A percentile compares a stretch with the other conserved stretches of the same genome.
Evolutionary conservation across 2,113 vertebrate species (phyloP).

Genomic region (Hyperopisus bebe): DNA sequence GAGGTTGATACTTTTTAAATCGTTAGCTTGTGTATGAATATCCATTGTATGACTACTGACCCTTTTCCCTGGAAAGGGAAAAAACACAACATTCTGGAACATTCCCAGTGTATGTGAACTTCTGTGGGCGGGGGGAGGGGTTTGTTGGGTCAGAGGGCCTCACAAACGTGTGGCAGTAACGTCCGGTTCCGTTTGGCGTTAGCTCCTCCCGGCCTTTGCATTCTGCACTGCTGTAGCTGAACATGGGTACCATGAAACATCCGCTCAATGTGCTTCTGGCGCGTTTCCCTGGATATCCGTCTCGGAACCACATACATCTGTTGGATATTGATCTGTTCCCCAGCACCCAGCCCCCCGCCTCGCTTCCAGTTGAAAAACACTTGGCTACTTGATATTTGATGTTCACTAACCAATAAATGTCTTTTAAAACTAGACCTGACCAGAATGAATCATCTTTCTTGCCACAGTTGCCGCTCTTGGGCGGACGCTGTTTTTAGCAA

Average conservation of each 20-base stretch:
- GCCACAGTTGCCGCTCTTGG: background rate
- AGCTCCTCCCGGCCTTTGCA: background rate
- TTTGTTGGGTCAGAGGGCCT: background rate
- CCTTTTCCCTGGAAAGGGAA: background rate
- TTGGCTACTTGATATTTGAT: constrained; percentile 13
- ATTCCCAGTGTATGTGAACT: constrained; percentile 12
- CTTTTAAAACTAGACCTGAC: constrained; percentile 8
- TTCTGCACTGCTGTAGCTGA: background rate
- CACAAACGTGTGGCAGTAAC: background rate
- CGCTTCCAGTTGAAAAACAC: background rate
- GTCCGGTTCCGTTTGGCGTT: background rate
- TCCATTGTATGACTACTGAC: constrained; percentile 6
- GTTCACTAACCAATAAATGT: constrained; percentile 13
- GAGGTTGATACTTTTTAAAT: background rate
- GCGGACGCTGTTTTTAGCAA: background rate
- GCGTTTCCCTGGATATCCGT: background rate
- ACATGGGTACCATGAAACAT: background rate
- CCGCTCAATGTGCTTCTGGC: background rate
- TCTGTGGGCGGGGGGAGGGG: background rate
- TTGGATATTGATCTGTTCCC: background rate
- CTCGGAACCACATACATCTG: background rate
- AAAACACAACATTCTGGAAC: constrained; percentile 8
- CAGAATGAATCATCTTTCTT: background rate
- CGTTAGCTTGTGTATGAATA: background rate
- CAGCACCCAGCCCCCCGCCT: too few relatives aligned